A percentile compares a stretch with the other conserved stretches of the same genome.
phyloP scores from a whole-genome alignment of 2,888 invertebrate genomes.

The Volucella inflata region DNA sequence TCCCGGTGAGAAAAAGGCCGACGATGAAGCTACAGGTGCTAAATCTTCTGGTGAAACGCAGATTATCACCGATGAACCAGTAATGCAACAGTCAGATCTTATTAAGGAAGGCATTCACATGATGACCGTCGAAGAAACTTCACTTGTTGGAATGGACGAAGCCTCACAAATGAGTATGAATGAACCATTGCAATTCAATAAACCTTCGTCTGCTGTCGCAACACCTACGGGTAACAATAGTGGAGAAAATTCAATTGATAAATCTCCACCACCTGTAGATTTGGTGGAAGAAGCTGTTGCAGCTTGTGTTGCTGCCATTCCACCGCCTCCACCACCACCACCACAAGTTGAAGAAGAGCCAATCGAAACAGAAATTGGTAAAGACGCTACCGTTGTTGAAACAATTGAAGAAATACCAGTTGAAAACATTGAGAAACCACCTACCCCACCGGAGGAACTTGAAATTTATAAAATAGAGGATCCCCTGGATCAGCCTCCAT shows the following conservation, averaged over 20 bases:
- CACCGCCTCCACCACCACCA: slow-evolving; percentile 76
- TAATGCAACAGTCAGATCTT: slow-evolving; percentile 80
- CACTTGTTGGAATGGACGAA: slow-evolving; percentile 78
- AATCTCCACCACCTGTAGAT: slow-evolving; percentile 48
- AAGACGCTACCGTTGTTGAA: not conserved
- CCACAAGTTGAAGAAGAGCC: slow-evolving; percentile 37
- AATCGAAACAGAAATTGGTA: no score
- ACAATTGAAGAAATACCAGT: not conserved
- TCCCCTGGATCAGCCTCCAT: slow-evolving; percentile 80
- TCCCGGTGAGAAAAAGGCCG: slow-evolving; percentile 84
- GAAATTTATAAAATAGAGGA: slow-evolving; percentile 54
- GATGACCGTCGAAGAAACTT: slow-evolving; percentile 81
- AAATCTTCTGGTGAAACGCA: slow-evolving; percentile 77
- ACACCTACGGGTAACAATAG: slow-evolving; percentile 56
- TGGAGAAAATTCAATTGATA: slow-evolving; percentile 61
- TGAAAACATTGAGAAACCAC: not conserved
- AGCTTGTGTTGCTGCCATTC: slow-evolving; percentile 63
- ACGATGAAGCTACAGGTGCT: slow-evolving; percentile 77
- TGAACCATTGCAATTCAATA: slow-evolving; percentile 79
- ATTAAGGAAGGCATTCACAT: slow-evolving; percentile 82
- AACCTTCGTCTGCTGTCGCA: slow-evolving; percentile 67
- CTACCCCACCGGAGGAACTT: slow-evolving; percentile 22
- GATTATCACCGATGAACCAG: slow-evolving; percentile 80
- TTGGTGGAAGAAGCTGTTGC: slow-evolving; percentile 50
- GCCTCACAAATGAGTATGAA: slow-evolving; percentile 80